phyloP scores from a whole-genome alignment of 2,113 vertebrate species.

The Porphyrio hochstetteri region DNA sequence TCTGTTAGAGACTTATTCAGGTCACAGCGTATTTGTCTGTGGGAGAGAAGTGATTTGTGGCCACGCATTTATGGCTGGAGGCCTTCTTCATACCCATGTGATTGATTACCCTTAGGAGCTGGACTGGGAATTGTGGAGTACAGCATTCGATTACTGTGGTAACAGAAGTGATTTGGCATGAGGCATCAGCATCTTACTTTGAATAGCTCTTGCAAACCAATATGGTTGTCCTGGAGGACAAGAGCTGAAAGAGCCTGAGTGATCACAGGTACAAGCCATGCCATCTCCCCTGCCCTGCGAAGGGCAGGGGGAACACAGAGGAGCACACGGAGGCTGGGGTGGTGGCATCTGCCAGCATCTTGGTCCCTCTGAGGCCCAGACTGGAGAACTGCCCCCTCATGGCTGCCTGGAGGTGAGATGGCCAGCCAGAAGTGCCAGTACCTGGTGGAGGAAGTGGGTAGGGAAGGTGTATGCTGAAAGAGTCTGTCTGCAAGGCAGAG shows the following conservation, averaged over 20 bases:
- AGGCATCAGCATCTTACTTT: neutral
- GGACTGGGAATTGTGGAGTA: neutral
- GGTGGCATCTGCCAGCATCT: neutral
- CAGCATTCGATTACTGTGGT: neutral
- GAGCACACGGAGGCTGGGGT: accelerated
- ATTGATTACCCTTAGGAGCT: neutral
- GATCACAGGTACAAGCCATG: neutral
- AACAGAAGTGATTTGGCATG: neutral
- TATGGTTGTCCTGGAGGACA: neutral
- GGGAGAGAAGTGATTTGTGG: neutral
- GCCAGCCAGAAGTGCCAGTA: neutral
- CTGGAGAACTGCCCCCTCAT: neutral
- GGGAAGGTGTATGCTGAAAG: neutral
- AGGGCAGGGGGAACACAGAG: neutral
- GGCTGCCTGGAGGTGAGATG: neutral
- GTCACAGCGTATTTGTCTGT: neutral
- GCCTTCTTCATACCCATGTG: neutral
- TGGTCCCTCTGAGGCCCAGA: neutral
- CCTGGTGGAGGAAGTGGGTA: neutral
- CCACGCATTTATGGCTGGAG: neutral
- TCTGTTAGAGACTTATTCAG: neutral
- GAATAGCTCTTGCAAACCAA: neutral
- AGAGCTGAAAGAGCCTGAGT: neutral
- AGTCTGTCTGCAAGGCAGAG: neutral
- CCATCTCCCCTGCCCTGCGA: accelerated